Evolutionary conservation across 23 tunicate species (phyloP), one percentile per base, ranked within the genome.

Genomic region (Trididemnum miniatum): DNA sequence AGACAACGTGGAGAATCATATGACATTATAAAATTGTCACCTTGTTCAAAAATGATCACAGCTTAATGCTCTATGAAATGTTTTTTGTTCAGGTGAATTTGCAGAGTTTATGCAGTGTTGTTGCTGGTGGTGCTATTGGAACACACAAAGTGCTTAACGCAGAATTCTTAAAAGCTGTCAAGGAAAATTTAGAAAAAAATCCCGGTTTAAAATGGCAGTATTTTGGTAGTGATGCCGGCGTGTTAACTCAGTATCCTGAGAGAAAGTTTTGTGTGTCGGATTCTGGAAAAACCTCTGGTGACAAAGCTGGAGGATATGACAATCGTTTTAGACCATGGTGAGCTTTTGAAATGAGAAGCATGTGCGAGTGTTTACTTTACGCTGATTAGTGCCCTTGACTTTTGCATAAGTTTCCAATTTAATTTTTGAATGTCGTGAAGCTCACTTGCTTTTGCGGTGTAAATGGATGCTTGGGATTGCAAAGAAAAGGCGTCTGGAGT

Each of bases 191-290:
- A 0, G 35, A 39, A 33, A 28, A 28, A 7, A 34, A 79, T 50
- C 88, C 88, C 0, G 93, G 88, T n/a, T 71, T 93, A 35, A 93
- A 88, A 84, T 88, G 95, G 86, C 98, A 93, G 65, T 93, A 93
- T 76, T 93, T 88, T 65, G 98, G 93, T 33, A 83, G 89, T 65
- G 98, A 93, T 0, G 33, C 57, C 72, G 98, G 98, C 34, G 75
- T 91, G 1, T 65, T 88, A n/a, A 49, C 88, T 3, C 83, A 67
- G 26, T 93, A 37, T 80, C 98, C 98, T 12, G 86, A 93, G 0
- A 52, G 60, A 22, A 60, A 57, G 12, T 31, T 78, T 26, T 79
- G 83, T 36, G 24, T 3, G 2, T 51, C 67, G 7, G 59, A 39
- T 39, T 92, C 83, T 59, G 97, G 85, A 63, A 87, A 78, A 12